Conservation (phyloP, 2,113 vertebrate species). For the Leptosomus discolor region DNA sequence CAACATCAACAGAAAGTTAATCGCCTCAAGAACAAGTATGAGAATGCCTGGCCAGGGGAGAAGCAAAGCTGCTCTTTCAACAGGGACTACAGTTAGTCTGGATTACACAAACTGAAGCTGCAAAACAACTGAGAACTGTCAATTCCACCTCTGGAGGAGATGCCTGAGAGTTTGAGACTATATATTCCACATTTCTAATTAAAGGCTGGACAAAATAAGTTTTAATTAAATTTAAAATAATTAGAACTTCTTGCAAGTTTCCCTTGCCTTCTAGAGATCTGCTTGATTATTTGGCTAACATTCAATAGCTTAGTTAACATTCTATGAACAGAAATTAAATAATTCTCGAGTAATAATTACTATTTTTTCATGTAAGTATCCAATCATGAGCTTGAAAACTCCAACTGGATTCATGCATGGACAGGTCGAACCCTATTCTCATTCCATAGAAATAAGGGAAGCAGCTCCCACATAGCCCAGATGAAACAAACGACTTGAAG, state of each 20-base stretch:
- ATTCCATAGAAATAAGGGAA: neutral
- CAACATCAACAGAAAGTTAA: neutral
- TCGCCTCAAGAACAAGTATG: rapidly evolving
- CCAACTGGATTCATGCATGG: neutral
- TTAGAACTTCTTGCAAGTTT: neutral
- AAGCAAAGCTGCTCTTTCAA: neutral
- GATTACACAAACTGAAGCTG: neutral
- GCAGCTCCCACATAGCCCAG: neutral
- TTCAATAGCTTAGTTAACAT: neutral
- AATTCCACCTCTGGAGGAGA: neutral
- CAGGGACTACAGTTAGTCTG: neutral
- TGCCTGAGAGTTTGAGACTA: neutral
- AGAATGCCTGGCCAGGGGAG: neutral
- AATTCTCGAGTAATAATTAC: neutral
- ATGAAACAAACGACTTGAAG: neutral
- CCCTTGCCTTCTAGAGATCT: neutral
- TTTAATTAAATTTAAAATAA: neutral
- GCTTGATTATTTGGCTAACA: neutral
- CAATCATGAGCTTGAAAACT: neutral
- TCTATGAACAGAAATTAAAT: neutral
- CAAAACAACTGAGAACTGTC: neutral
- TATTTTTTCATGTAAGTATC: neutral
- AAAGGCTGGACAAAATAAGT: neutral
- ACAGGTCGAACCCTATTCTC: neutral
- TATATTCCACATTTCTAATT: neutral